Base-by-base conservation (phyloP, 2,113 vertebrate genomes). In the Hypanus sabinus region DNA sequence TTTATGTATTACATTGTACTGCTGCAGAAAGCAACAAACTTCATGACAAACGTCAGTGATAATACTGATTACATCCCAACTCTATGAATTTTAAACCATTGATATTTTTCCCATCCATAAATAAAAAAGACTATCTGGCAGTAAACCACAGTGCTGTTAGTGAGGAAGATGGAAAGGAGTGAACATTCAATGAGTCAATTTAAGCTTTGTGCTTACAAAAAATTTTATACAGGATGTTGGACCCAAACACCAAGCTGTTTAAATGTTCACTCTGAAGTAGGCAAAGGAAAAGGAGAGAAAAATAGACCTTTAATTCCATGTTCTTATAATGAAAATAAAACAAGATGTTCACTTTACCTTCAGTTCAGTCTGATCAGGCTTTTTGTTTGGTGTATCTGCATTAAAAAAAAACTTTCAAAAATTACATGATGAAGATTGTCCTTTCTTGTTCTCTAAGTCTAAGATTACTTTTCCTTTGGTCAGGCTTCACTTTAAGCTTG, bases 271-370 rank as follows among this genome's bases (percentile, higher is more conserved):
- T 88, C 14, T 38, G 12, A 81, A 24, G 18, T 70, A 73, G 71
- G 20, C 22, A 20, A 73, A 73, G 70, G 79, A 38, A 80, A 46
- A 38, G 36, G 16, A 18, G 81, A 60, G 46, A 16, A 88, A 11
- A 62, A 62, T 9, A 62, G 18, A 65, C 16, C 60, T 36, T 90
- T 33, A 68, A 33, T 36, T 2, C n/a, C 33, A 46, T 10, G 10
- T 11, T 93, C 38, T 30, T 73, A 3, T 20, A 55, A 93, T 73
- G 0, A 73, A 93, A 91, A 3, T 27, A 93, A 18, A 11, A 55
- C 22, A 55, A 93, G 24, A 75, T 27, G 73, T 46, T 12, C 38
- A 93, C 91, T 55, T 6, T 93, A 93, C 91, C 91, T 93, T 93
- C 68, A 93, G 4, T 10, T 55, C 70, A 27, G 24, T 75, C 38